These are phyloP conservation scores for Nymphalis urticae DNA, from an alignment of 2,888 invertebrate species.

Conservation along the genomic window DNA sequence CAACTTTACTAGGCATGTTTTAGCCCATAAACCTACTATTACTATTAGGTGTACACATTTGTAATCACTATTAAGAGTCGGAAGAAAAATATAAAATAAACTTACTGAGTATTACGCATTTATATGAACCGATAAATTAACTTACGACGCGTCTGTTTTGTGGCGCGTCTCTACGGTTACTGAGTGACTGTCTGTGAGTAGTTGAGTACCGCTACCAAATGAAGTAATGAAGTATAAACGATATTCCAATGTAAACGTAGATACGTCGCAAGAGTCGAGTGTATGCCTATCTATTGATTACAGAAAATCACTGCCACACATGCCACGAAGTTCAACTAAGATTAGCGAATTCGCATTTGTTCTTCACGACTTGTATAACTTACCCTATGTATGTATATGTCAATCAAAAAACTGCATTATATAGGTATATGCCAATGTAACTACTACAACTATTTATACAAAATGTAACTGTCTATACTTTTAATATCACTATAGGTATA, in stretches of 20 bases:
- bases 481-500: no score
- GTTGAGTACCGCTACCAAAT: neutral
- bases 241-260: neutral
- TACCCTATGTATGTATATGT: no score
- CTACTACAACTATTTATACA: no score
- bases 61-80: neutral
- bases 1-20: neutral
- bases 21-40: neutral
- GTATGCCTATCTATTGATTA: neutral
- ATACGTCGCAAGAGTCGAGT: constrained; percentile 35
- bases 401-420: no score
- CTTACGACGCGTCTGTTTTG: constrained; percentile 20
- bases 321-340: no score
- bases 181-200: constrained; percentile 6
- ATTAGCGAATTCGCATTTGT: no score
- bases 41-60: neutral
- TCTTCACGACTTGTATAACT: no score
- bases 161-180: constrained; percentile 25
- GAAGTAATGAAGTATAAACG: neutral
- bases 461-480: no score
- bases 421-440: no score
- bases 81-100: neutral
- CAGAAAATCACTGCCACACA: neutral
- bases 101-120: constrained; percentile 2
- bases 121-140: neutral